Evolutionary conservation across 2,888 invertebrate genomes (phyloP), one percentile per base, ranked within the genome.

Genomic region (Ormyrus labotus): DNA sequence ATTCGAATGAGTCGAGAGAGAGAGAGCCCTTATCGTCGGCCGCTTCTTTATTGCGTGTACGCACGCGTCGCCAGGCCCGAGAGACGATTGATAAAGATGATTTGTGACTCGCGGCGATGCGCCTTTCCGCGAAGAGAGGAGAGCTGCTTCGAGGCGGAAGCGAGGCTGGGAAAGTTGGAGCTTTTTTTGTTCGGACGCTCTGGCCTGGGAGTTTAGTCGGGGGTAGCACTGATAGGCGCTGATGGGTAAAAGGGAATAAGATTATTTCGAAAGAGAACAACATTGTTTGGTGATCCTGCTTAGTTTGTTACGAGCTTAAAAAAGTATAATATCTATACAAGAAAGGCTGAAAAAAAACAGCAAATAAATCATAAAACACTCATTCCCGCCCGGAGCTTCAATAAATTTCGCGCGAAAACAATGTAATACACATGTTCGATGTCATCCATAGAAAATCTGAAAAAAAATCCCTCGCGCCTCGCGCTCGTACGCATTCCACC

Each of bases 61-160:
- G 9, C 13, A 7, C 9, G 53, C 45, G 45, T 11, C 57, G 7
- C 55, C 19, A 19, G 19, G 19, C 19, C 19, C 19, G 48, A 50
- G 48, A 50, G 48, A 6, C 51, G 60, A 58, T 68, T 60, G 68
- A 75, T 75, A 68, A 68, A 68, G 75, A 75, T 75, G 68, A 75
- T 75, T 75, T 61, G 75, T 68, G 57, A 45, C n/a, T 45, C 0
- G 45, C 6, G 51, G 2, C 3, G 19, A 19, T 19, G 19, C 19
- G 2, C 19, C 19, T 19, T 19, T 19, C 19, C 19, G 19, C 19
- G 1, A 1, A 19, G 19, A 19, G 19, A 13, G 13, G 13, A 13
- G 19, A 19, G 19, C 19, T 19, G 19, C 19, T 19, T 19, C 19
- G 19, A 19, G 19, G 19, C 6, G 61, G 67, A 19, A 19, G 10